Base-by-base conservation (phyloP, 2,888 invertebrate genomes). In the Branchellion lobata region DNA sequence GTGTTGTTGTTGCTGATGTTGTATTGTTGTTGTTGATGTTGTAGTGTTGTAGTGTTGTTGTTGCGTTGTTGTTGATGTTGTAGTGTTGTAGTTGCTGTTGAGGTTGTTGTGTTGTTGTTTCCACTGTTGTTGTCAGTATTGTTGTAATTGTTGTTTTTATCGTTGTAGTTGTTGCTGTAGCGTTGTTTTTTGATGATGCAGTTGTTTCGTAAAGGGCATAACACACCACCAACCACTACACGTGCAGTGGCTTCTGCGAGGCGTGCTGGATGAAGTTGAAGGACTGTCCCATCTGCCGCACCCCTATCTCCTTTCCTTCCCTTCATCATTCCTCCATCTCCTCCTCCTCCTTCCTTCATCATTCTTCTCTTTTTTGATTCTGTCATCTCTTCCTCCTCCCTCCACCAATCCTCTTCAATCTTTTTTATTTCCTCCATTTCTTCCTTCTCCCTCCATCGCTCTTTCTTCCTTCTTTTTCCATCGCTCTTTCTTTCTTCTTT, bases 281-380 rank as follows among this genome's bases (percentile, higher is more conserved):
- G 83, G 92, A 92, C 83, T 96, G 96, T 87, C 96, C 96, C 21
- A 91, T 95, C 90, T 96, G 96, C 88, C 91, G 95, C 84, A 21
- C 21, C 21, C 51, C 14, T 11, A 51, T 51, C 51, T n/a, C n/a
- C n/a, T n/a, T n/a, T n/a, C n/a, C n/a, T n/a, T n/a, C n/a, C n/a
- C n/a, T n/a, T n/a, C n/a, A n/a, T n/a, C n/a, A n/a, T n/a, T n/a
- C n/a, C n/a, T n/a, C n/a, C n/a, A n/a, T n/a, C n/a, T n/a, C n/a
- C n/a, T n/a, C n/a, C n/a, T n/a, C n/a, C n/a, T n/a, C n/a, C n/a
- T n/a, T n/a, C n/a, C n/a, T n/a, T n/a, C n/a, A n/a, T n/a, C n/a
- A n/a, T n/a, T n/a, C n/a, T n/a, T n/a, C n/a, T n/a, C n/a, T n/a
- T n/a, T n/a, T n/a, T n/a, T n/a, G n/a, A n/a, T n/a, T n/a, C n/a